A percentile compares a stretch with the other conserved stretches of the same genome.
These are phyloP conservation scores for Oncorhynchus nerka DNA, from an alignment of 2,113 vertebrate genomes.

Conservation along the genomic window DNA sequence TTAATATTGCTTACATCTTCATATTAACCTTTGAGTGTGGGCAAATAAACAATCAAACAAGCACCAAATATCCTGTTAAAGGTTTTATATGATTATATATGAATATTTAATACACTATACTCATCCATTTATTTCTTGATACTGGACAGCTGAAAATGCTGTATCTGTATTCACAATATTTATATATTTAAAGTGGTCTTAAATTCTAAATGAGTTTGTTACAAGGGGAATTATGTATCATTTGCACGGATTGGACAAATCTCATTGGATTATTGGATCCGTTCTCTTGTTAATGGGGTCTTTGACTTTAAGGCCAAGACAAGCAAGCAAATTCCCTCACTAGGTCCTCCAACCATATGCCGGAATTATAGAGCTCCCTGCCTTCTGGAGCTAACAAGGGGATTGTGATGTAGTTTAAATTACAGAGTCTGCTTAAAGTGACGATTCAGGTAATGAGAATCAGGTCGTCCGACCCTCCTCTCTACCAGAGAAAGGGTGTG, in stretches of 20 bases:
- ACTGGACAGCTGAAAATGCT: not conserved
- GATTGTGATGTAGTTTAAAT: slow-evolving; percentile 64
- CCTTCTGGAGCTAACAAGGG: slow-evolving; percentile 64
- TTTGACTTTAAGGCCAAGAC: slow-evolving; percentile 71
- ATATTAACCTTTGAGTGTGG: not conserved
- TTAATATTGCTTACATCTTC: not conserved
- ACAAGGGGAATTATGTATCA: slow-evolving; percentile 54
- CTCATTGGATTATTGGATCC: slow-evolving; percentile 66
- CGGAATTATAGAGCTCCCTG: slow-evolving; percentile 55
- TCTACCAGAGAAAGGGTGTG: slow-evolving; percentile 32
- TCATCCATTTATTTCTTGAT: not conserved
- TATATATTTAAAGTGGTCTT: slow-evolving; percentile 53
- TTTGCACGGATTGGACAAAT: slow-evolving; percentile 65
- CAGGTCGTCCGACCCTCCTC: slow-evolving; percentile 60
- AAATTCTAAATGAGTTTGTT: slow-evolving; percentile 48
- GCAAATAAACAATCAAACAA: not conserved
- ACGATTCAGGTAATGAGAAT: slow-evolving; percentile 70
- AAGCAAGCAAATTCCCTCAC: slow-evolving; percentile 60
- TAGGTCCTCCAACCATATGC: slow-evolving; percentile 68
- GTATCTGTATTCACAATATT: slow-evolving; percentile 48
- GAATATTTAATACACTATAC: slow-evolving; percentile 15
- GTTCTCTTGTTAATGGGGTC: slow-evolving; percentile 72
- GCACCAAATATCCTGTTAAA: not conserved
- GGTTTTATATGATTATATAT: slow-evolving; percentile 4
- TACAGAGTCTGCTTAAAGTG: slow-evolving; percentile 61